Evolutionary conservation across 2,888 invertebrate species (phyloP), one percentile per base, ranked within the genome.

Genomic region (Heliconius sara): DNA sequence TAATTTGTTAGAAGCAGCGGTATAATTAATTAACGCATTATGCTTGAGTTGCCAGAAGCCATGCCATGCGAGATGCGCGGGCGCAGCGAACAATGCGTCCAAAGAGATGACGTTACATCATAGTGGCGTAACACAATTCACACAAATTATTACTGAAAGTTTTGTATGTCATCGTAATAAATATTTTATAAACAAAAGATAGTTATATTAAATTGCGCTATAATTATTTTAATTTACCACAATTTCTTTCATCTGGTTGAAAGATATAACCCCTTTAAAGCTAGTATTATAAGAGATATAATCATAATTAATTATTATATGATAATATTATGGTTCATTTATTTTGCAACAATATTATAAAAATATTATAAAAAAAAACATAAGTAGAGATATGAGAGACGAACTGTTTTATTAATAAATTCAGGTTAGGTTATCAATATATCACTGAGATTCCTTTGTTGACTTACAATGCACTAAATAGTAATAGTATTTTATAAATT

Each of bases 1-100:
- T 77, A 67, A 81, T 79, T 77, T 88, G 89, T 89, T 90, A 90
- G 88, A 89, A 88, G 88, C 87, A 87, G 89, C 88, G 87, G 84
- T 82, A 84, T 87, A 88, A 89, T 89, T 87, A 90, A 88, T 88
- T 87, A 87, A 86, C 85, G 85, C 82, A 87, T 87, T 89, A 89
- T 87, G 84, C 82, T 81, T 82, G 83, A 79, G 81, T 82, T 79
- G 63, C 76, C 47, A 78, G 81, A 79, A 80, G 83, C 82, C 83
- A 85, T 85, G 83, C 82, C 83, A 85, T 85, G 85, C 85, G 83
- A 81, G 83, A 77, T 67, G 85, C 83, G 85, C 85, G 82, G 78
- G 83, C 86, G 85, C 84, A 83, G 82, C 78, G 81, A 85, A 86
- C 79, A 87, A 86, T 86, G 74, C 77, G 71, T 65, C 83, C 83